A percentile compares a stretch with the other conserved stretches of the same genome.
phyloP scores from a whole-genome alignment of 2,113 vertebrate genomes.

The Cinclus cinclus region DNA sequence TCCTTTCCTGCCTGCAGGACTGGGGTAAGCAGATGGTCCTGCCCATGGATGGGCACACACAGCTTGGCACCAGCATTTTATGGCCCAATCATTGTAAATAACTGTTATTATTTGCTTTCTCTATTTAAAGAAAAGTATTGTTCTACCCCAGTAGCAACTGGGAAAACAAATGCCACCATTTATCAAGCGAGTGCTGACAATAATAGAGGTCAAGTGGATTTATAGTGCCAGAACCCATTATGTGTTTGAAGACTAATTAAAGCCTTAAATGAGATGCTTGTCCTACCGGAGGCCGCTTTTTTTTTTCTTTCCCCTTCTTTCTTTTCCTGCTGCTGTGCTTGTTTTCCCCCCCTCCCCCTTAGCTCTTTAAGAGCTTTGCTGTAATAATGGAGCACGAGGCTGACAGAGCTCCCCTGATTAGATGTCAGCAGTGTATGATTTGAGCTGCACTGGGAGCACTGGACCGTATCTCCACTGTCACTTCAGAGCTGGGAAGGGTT shows the following conservation, averaged over 20 bases:
- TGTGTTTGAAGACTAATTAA: slow-evolving; percentile 65
- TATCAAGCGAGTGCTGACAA: slow-evolving; percentile 32
- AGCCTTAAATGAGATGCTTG: slow-evolving; percentile 49
- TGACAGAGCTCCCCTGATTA: slow-evolving; percentile 16
- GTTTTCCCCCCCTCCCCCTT: not conserved
- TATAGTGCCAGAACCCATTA: slow-evolving; percentile 52
- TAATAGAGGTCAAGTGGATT: slow-evolving; percentile 65
- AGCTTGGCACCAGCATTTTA: not conserved
- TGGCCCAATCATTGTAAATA: not conserved
- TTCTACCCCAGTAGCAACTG: slow-evolving; percentile 19
- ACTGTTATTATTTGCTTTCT: slow-evolving; percentile 1
- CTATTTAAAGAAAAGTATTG: not conserved
- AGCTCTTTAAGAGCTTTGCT: not conserved
- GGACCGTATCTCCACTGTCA: not conserved
- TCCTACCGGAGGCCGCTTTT: not conserved
- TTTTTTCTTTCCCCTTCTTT: not conserved
- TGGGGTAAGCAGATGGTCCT: not conserved
- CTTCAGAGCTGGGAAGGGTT: not conserved
- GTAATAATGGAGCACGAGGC: not conserved
- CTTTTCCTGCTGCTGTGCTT: not conserved
- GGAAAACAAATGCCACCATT: slow-evolving; percentile 45
- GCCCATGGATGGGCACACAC: not conserved
- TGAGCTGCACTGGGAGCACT: not conserved
- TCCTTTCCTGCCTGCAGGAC: not conserved
- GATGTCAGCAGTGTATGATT: not conserved